These are phyloP conservation scores for Ephestia elutella DNA, from an alignment of 1,140 invertebrate species.

Conservation along the genomic window DNA sequence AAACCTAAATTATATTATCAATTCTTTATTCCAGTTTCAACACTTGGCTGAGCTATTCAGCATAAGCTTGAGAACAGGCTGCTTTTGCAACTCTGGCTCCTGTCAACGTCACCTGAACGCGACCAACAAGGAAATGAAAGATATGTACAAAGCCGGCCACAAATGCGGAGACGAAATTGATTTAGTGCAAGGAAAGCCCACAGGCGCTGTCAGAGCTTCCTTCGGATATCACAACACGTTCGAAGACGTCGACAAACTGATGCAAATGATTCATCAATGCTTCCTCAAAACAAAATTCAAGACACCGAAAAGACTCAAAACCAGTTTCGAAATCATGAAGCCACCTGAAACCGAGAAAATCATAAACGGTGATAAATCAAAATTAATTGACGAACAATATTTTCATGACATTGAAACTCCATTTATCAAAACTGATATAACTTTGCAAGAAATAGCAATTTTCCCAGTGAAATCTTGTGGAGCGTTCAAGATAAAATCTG, in stretches of 20 bases:
- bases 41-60: conserved; percentile 91
- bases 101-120: conserved; percentile 89
- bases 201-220: conserved; percentile 93
- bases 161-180: conserved; percentile 94
- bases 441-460: conserved; percentile 81
- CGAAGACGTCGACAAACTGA: conserved; percentile 81
- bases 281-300: conserved; percentile 72
- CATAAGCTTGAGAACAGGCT: conserved; percentile 92
- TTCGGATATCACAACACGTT: conserved; percentile 93
- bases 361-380: conserved; percentile 2
- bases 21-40: conserved; percentile 79
- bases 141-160: conserved; percentile 90
- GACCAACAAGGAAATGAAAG: conserved; percentile 80
- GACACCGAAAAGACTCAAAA: conserved; percentile 31
- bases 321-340: conserved; percentile 12
- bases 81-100: conserved; percentile 97
- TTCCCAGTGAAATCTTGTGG: conserved; percentile 97
- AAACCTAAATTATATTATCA: not conserved
- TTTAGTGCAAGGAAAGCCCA: conserved; percentile 91
- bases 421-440: conserved; percentile 24
- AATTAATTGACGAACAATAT: conserved; percentile 1
- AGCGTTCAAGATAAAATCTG: conserved; percentile 78
- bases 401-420: not conserved
- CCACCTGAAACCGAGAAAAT: conserved; percentile 13
- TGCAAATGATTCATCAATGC: conserved; percentile 84